A percentile compares a stretch with the other conserved stretches of the same genome.
Conservation (phyloP, 1,140 invertebrate genomes). For the Popillia japonica region DNA sequence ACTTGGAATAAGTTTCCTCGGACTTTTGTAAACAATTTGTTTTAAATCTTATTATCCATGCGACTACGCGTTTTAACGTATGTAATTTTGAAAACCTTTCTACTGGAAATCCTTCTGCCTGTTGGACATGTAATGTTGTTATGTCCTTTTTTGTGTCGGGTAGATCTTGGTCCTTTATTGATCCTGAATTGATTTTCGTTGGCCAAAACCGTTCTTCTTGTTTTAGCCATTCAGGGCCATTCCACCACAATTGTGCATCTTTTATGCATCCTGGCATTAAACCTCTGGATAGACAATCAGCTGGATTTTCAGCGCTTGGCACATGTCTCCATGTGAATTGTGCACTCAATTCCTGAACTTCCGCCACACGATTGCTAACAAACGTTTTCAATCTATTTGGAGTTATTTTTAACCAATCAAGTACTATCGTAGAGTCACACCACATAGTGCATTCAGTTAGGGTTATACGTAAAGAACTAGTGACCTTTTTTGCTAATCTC, state of each 20-base stretch:
- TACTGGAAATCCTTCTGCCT: constrained; percentile 29
- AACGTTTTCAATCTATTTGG: neutral
- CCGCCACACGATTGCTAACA: constrained; percentile 42
- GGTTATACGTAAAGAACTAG: neutral
- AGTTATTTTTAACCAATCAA: neutral
- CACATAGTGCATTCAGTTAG: neutral
- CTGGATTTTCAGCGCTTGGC: constrained; percentile 49
- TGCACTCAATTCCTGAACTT: constrained; percentile 53
- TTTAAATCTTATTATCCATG: constrained; percentile 44
- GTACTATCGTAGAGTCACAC: constrained; percentile 44
- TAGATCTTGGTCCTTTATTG: neutral
- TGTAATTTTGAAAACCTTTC: constrained; percentile 40
- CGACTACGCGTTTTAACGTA: constrained; percentile 53
- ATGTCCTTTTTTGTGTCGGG: neutral
- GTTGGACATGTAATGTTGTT: neutral
- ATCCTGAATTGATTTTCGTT: neutral
- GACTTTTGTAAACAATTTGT: neutral
- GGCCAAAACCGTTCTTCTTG: constrained; percentile 35
- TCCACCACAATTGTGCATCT: neutral
- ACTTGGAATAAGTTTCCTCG: neutral
- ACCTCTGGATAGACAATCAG: constrained; percentile 51
- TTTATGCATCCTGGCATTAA: neutral
- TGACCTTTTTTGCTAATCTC: neutral
- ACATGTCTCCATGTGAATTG: constrained; percentile 39
- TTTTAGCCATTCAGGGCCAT: neutral